Percentiles rank a stretch among this genome's conserved stretches.
Evolutionary conservation across 2,797 vertebrate species (phyloP).

Genomic region (Intellagama lesueurii): DNA sequence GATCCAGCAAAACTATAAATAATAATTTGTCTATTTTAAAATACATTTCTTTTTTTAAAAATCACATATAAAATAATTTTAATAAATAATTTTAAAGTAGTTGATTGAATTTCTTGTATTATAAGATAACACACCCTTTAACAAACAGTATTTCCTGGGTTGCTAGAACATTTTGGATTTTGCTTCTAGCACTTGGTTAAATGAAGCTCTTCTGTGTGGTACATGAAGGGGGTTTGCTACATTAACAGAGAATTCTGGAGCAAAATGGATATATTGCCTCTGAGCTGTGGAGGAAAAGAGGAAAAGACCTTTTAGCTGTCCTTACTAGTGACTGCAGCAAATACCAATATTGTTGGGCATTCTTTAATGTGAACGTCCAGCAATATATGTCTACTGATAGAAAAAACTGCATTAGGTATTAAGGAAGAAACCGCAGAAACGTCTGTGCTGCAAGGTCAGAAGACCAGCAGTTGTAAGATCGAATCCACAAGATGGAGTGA

Average conservation of each 20-base stretch:
- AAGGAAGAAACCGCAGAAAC: too few species aligned
- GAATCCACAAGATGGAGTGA: too few species aligned
- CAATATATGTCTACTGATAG: too few species aligned
- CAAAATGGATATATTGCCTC: neutral
- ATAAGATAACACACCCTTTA: too few species aligned
- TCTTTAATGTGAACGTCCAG: too few species aligned
- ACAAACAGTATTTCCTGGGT: neutral
- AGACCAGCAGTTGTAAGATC: too few species aligned
- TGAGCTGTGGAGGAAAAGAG: neutral
- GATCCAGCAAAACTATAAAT: neutral
- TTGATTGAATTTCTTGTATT: too few species aligned
- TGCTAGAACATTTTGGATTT: neutral
- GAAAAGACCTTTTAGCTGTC: neutral
- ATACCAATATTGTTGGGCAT: neutral
- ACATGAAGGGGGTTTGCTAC: neutral
- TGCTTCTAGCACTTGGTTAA: neutral
- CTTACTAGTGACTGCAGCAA: neutral
- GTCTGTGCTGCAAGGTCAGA: too few species aligned
- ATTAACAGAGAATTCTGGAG: neutral
- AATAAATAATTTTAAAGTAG: too few species aligned
- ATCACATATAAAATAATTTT: too few species aligned
- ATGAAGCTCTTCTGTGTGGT: too few species aligned
- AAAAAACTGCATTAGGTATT: too few species aligned
- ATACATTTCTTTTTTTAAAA: neutral
- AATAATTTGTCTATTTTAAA: neutral